Evolutionary conservation across 2,888 invertebrate species (phyloP), one percentile per base, ranked within the genome.

Genomic region (Cerceris ruficornis): DNA sequence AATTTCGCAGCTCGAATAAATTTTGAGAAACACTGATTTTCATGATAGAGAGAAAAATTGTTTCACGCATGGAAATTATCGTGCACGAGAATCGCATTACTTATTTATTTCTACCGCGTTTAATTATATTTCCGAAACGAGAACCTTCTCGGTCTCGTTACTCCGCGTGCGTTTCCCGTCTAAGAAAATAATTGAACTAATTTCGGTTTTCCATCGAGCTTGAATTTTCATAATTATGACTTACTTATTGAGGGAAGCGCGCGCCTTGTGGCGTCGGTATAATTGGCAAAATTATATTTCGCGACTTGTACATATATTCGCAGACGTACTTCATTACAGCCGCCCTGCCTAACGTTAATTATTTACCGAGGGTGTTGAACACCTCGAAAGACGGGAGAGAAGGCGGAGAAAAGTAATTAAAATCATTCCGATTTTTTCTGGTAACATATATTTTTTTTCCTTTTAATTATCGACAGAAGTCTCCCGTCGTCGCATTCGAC

Each of bases 201-300:
- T 50, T 58, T 58, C 28, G 28, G 13, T 15, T 28, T 41, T 46
- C 8, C 43, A 11, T 11, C 57, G 43, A 15, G 55, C 28, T 67
- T 57, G 46, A 67, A 42, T 58, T 46, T 13, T 57, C 49, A 17
- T 58, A 67, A 67, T 67, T 58, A 58, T 46, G 57, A 46, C 9
- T 11, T 46, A 49, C 58, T 28, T 67, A 58, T 55, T 58, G 14
- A 57, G 28, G 14, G 14, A 57, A 39, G n/a, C 14, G 14, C 17
- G 9, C 15, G 15, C 14, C 11, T 49, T 15, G 57, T 59, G 28
- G 13, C 49, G 2, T 59, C 28, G 41, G 58, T 68, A n/a, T 52
- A 68, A 15, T 14, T 59, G 15, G 50, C 50, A 17, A 46, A 68
- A 58, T 11, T n/a, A 46, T 9, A 17, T 59, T 50, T 59, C 50